These are phyloP conservation scores for Echinops telfairi DNA, from an alignment of 2,113 vertebrate species.

Conservation along the genomic window DNA sequence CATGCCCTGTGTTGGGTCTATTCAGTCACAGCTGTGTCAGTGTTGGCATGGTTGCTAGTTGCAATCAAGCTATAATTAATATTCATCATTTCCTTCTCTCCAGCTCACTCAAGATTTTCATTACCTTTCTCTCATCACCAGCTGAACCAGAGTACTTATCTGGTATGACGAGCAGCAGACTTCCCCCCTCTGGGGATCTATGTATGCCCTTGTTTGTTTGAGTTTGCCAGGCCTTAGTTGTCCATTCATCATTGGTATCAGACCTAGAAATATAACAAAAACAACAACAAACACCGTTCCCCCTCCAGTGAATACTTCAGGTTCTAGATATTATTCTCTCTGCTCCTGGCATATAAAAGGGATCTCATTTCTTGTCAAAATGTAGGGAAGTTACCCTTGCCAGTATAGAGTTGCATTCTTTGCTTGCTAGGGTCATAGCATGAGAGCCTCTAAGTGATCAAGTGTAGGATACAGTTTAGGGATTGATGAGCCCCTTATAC, in stretches of 20 bases:
- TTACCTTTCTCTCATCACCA: neutral
- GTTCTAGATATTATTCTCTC: neutral
- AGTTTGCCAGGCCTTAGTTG: neutral
- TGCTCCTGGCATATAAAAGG: neutral
- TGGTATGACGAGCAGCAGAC: neutral
- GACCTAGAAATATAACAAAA: neutral
- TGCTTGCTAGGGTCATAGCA: neutral
- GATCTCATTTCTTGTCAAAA: neutral
- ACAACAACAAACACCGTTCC: neutral
- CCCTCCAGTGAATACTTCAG: neutral
- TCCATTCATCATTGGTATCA: too few relatives aligned
- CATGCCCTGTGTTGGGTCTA: neutral
- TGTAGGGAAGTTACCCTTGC: neutral
- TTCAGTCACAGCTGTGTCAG: neutral
- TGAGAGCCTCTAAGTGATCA: neutral
- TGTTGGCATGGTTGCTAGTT: neutral
- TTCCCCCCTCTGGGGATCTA: neutral
- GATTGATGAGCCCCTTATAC: neutral
- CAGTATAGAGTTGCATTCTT: neutral
- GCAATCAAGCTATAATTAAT: neutral
- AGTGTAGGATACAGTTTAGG: neutral
- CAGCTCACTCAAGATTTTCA: neutral
- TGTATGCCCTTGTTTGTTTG: neutral
- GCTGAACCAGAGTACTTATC: neutral
- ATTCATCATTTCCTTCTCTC: neutral